Evolutionary conservation across 2,797 vertebrate species (phyloP).

Genomic region (Phrynocephalus vlangalii): DNA sequence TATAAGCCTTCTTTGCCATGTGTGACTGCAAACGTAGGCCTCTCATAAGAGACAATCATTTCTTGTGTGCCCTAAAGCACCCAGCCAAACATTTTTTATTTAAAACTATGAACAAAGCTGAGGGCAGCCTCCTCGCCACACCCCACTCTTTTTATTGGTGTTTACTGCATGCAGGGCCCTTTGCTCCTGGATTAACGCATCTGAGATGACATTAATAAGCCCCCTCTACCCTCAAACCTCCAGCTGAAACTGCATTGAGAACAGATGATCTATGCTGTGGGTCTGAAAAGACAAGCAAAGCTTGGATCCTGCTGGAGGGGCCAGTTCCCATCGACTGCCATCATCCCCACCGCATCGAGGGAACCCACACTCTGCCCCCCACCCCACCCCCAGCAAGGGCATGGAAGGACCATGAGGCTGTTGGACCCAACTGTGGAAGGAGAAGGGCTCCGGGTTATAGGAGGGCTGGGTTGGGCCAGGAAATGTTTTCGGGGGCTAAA

Average conservation of each 20-base stretch:
- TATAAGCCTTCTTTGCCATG: constrained; percentile 14
- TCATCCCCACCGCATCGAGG: background rate
- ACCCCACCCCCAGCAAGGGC: too few relatives aligned
- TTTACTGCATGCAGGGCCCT: constrained; percentile 1
- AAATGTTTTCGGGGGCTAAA: background rate
- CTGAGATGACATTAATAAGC: constrained; percentile 53
- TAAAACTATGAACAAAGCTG: constrained; percentile 41
- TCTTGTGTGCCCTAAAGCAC: background rate
- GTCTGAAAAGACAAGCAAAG: constrained; percentile 41
- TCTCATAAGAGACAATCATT: constrained; percentile 23
- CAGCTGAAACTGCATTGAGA: constrained; percentile 52
- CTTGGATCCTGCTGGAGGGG: constrained; percentile 22
- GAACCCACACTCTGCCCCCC: background rate
- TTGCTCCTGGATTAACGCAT: background rate
- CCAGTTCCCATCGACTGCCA: constrained; percentile 35
- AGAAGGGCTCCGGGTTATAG: background rate
- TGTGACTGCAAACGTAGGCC: constrained; percentile 47
- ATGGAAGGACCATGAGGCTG: background rate
- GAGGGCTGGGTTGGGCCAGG: too few relatives aligned
- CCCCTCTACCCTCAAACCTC: constrained; percentile 47
- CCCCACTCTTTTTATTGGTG: constrained; percentile 56
- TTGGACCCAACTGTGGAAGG: background rate
- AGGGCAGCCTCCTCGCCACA: background rate
- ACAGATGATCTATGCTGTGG: constrained; percentile 52
- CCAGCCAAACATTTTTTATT: constrained; percentile 33